These are phyloP conservation scores for Semicossyphus pulcher DNA, from an alignment of 2,113 vertebrate genomes.

Conservation along the genomic window DNA sequence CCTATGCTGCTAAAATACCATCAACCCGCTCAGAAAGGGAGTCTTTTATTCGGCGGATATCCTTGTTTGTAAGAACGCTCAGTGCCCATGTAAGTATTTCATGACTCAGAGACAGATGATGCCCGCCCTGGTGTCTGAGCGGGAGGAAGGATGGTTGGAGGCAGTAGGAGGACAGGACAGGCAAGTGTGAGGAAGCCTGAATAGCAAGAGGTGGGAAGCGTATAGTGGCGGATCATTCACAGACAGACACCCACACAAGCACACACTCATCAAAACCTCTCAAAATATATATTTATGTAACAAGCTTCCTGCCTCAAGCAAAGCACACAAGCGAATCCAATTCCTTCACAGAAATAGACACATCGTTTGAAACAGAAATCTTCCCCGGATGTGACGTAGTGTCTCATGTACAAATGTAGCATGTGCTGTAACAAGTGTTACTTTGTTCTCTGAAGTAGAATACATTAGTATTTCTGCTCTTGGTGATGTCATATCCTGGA, in stretches of 20 bases:
- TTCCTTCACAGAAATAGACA: constrained; percentile 45
- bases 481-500: no score
- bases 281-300: constrained; percentile 36
- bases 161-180: constrained; percentile 66
- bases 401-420: no score
- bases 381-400: constrained; percentile 36
- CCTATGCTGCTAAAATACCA: constrained; percentile 20
- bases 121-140: constrained; percentile 43
- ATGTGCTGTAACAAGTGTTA: no score
- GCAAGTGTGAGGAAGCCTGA: constrained; percentile 58
- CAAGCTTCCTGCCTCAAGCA: constrained; percentile 29
- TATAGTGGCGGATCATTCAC: constrained; percentile 52
- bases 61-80: constrained; percentile 10
- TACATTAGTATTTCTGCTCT: no score
- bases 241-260: constrained; percentile 51
- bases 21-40: constrained; percentile 2
- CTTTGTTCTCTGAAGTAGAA: no score
- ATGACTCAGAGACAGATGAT: constrained; percentile 65
- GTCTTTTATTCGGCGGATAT: constrained; percentile 51
- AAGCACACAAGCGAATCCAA: constrained; percentile 26
- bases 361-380: not conserved
- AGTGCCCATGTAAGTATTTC: constrained; percentile 61
- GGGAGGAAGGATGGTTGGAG: constrained; percentile 64
- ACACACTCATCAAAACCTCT: constrained; percentile 39
- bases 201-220: constrained; percentile 67